A percentile compares a stretch with the other conserved stretches of the same genome.
Conservation (phyloP, 2,888 invertebrate species). For the Timema podura region DNA sequence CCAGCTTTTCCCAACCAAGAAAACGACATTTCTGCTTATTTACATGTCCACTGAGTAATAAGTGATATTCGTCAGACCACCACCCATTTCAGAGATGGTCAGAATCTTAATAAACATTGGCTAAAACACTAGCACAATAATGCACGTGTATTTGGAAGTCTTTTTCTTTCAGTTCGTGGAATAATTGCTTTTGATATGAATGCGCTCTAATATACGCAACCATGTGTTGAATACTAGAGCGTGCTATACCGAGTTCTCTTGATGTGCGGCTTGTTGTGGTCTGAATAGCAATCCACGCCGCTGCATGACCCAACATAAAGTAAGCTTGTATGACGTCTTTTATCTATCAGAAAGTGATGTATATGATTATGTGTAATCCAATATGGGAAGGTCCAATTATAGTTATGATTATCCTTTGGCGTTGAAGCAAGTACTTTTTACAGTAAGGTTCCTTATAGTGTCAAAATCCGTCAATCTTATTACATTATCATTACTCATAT, state of each 20-base stretch:
- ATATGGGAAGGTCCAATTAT: no score
- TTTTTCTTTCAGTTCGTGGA: background rate
- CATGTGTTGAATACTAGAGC: background rate
- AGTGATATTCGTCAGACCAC: background rate
- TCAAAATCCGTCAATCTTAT: no score
- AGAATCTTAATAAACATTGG: background rate
- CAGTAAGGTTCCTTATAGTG: no score
- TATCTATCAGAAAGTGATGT: no score
- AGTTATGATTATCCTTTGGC: no score
- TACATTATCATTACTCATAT: no score
- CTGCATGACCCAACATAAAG: no score
- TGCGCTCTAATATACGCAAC: background rate
- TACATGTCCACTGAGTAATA: background rate
- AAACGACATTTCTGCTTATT: background rate
- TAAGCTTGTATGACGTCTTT: no score
- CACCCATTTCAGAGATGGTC: background rate
- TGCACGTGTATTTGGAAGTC: background rate
- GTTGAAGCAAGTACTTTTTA: no score
- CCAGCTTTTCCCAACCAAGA: background rate
- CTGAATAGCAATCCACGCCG: no score
- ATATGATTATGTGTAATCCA: no score
- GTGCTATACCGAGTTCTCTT: background rate
- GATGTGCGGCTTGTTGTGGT: background rate
- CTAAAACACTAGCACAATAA: background rate
- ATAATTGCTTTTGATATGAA: background rate